Evolutionary conservation across 2,113 vertebrate species (phyloP).

Genomic region (Leptosomus discolor): DNA sequence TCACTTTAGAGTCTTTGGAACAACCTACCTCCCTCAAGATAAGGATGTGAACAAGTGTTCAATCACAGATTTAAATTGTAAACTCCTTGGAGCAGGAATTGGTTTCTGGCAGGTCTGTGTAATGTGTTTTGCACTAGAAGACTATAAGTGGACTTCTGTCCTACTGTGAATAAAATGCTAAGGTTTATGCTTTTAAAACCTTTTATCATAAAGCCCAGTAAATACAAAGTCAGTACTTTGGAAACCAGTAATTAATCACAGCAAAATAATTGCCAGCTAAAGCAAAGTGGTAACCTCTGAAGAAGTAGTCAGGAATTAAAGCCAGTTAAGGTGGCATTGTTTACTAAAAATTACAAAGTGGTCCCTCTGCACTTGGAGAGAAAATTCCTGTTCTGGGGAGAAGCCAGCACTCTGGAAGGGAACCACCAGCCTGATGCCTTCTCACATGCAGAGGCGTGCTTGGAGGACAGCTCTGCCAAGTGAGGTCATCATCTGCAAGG

Average conservation of each 20-base stretch:
- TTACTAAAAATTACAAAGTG: neutral
- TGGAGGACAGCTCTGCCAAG: neutral
- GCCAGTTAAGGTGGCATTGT: neutral
- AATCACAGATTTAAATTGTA: slow-evolving; percentile 6
- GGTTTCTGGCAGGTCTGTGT: neutral
- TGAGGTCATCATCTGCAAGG: rapidly evolving
- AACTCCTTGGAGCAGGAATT: neutral
- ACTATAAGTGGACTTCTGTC: neutral
- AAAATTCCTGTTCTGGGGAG: neutral
- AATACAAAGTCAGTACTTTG: neutral
- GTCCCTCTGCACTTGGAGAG: neutral
- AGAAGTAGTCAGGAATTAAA: neutral
- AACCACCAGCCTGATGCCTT: neutral
- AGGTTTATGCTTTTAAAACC: neutral
- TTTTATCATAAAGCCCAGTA: neutral
- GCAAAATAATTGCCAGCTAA: neutral
- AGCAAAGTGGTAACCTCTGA: neutral
- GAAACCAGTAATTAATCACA: slow-evolving; percentile 2
- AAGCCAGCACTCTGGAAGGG: neutral
- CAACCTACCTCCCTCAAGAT: neutral
- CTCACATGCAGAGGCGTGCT: rapidly evolving
- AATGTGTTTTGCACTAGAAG: neutral
- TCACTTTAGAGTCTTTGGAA: slow-evolving; percentile 20
- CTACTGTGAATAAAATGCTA: neutral
- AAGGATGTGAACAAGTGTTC: slow-evolving; percentile 16